Evolutionary conservation across 2,888 invertebrate genomes (phyloP), one percentile per base, ranked within the genome.

Genomic region (Opisthograptis luteolata): DNA sequence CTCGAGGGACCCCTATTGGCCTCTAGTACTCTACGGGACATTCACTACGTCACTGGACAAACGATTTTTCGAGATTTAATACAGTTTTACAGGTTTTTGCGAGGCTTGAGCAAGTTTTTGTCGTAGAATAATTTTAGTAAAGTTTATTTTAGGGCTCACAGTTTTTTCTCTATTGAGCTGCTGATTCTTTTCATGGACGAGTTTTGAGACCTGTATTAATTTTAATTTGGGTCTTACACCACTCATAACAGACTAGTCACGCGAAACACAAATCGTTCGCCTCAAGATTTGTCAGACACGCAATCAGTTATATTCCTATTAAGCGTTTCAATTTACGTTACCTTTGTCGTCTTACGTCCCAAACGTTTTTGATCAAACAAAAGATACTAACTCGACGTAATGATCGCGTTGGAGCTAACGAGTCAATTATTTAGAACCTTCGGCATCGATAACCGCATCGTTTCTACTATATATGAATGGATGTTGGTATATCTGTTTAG

Each of bases 1-100:
- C 87, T 87, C 84, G 70, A 66, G 89, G 86, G 84, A 86, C 70
- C 68, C 67, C 73, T 80, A 88, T 88, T 88, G 89, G 87, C 87
- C 81, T 81, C 73, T 59, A 69, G 70, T 75, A 70, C 78, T 78
- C 75, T 53, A 68, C 68, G 71, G 79, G 77, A 79, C 76, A 77
- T 74, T 71, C 78, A 79, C 80, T 81, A 75, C 71, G 75, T 78
- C 78, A 78, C 68, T 74, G 72, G 70, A 68, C 68, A 68, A 66
- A 52, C 69, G 70, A 73, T 76, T 72, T 57, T 80, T 76, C 59
- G 68, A 74, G 77, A 75, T 81, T 79, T 75, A 59, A 73, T 69
- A 62, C 62, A 53, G 46, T 47, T 52, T 54, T 52, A 55, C 17
- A 19, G 13, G 20, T 39, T 17, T 35, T 50, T 55, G 20, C 1